Evolutionary conservation across 2,888 invertebrate genomes (phyloP).

Genomic region (Phragmatobia fuliginosa): DNA sequence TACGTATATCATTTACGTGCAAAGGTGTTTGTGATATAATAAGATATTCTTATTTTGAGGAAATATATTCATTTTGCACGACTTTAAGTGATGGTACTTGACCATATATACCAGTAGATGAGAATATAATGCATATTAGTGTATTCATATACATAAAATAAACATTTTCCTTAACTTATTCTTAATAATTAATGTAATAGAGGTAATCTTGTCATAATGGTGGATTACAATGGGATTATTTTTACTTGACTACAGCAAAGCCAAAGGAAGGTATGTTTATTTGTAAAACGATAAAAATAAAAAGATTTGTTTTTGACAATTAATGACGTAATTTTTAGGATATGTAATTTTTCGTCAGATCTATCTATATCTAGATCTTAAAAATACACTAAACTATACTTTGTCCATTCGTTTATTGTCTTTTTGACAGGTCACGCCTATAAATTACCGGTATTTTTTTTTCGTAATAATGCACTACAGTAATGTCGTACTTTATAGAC

Average conservation of each 20-base stretch:
- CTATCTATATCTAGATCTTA: too few species aligned
- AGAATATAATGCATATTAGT: neutral
- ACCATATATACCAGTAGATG: neutral
- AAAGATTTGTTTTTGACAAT: neutral
- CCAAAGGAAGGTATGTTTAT: too few species aligned
- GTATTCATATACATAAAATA: neutral
- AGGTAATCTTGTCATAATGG: neutral
- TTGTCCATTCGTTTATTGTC: too few species aligned
- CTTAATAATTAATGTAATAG: neutral
- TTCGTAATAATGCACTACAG: too few species aligned
- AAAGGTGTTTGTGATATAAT: neutral
- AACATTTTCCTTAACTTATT: neutral
- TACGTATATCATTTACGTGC: neutral
- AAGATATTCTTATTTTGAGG: conserved; percentile 7
- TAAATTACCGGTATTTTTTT: too few species aligned
- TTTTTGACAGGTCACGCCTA: too few species aligned
- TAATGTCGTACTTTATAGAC: too few species aligned
- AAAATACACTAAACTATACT: too few species aligned
- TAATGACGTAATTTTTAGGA: neutral
- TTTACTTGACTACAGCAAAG: too few species aligned
- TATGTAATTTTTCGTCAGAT: too few species aligned
- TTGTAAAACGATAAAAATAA: neutral
- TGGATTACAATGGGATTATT: neutral
- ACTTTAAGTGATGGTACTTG: neutral
- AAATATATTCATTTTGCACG: neutral